These are phyloP conservation scores for Chanos chanos DNA, from an alignment of 2,797 vertebrate species.

Conservation along the genomic window DNA sequence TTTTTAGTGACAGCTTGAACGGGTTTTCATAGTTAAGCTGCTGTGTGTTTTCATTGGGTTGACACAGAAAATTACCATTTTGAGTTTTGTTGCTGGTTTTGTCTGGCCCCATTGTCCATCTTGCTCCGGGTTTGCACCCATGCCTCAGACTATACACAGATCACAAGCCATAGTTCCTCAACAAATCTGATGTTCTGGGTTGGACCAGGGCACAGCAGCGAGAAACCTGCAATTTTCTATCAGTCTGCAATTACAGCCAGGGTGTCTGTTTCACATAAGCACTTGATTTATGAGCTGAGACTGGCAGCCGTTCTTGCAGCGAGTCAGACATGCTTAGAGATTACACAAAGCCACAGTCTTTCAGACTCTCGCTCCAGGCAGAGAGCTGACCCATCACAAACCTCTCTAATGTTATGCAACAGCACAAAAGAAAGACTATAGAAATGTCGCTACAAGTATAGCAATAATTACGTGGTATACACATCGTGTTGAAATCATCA, in stretches of 20 bases:
- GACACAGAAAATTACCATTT: constrained; percentile 43
- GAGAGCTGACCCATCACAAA: constrained; percentile 1
- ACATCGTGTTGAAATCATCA: no score
- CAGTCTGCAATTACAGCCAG: constrained; percentile 52
- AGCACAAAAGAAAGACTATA: no score
- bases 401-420: not conserved
- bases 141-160: constrained; percentile 23
- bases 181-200: not conserved
- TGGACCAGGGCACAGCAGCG: constrained; percentile 1
- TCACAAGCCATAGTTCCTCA: not conserved
- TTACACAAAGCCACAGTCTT: constrained; percentile 22
- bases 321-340: constrained; percentile 36
- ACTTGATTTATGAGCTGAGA: constrained; percentile 57
- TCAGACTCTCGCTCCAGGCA: constrained; percentile 7
- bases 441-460: no score
- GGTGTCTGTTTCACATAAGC: constrained; percentile 52
- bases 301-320: constrained; percentile 39
- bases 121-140: constrained; percentile 39
- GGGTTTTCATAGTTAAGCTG: constrained; percentile 62
- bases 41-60: constrained; percentile 41
- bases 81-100: constrained; percentile 51
- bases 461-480: no score
- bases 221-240: constrained; percentile 53
- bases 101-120: constrained; percentile 22
- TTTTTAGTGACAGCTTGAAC: constrained; percentile 58